Percentiles rank a stretch among this genome's conserved stretches.
These are phyloP conservation scores for Actias luna DNA, from an alignment of 2,888 invertebrate genomes.

Conservation along the genomic window DNA sequence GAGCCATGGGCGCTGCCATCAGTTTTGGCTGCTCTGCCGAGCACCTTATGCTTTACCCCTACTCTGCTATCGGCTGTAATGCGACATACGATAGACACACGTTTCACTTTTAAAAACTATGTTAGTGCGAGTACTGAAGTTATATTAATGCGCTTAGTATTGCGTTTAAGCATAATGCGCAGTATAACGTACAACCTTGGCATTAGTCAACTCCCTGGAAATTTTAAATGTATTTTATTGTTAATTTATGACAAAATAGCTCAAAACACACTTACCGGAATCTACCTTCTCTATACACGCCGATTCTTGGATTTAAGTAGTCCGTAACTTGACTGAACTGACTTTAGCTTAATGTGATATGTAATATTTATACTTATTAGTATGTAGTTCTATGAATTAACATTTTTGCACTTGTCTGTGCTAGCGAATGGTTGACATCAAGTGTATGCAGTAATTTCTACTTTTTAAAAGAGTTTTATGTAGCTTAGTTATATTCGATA, in stretches of 20 bases:
- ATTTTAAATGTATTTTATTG: neutral
- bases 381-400: slow-evolving; percentile 59
- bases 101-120: too few relatives aligned
- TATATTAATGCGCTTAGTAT: too few relatives aligned
- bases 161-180: too few relatives aligned
- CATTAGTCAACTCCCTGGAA: too few relatives aligned
- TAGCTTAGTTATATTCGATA: too few relatives aligned
- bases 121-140: too few relatives aligned
- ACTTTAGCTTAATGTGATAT: slow-evolving; percentile 80
- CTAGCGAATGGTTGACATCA: neutral
- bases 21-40: too few relatives aligned
- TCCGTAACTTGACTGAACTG: slow-evolving; percentile 73
- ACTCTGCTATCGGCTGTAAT: too few relatives aligned
- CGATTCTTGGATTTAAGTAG: slow-evolving; percentile 46
- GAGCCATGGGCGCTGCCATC: too few relatives aligned
- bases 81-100: too few relatives aligned
- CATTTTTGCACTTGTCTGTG: slow-evolving; percentile 2
- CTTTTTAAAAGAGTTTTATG: neutral
- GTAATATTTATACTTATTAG: slow-evolving; percentile 75
- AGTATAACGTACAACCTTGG: too few relatives aligned
- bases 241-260: neutral
- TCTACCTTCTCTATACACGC: slow-evolving; percentile 8
- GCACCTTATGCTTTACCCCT: too few relatives aligned
- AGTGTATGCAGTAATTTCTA: neutral
- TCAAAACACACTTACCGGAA: neutral